A percentile compares a stretch with the other conserved stretches of the same genome.
Conservation (phyloP, 2,888 invertebrate species). For the Melipona bicolor region DNA sequence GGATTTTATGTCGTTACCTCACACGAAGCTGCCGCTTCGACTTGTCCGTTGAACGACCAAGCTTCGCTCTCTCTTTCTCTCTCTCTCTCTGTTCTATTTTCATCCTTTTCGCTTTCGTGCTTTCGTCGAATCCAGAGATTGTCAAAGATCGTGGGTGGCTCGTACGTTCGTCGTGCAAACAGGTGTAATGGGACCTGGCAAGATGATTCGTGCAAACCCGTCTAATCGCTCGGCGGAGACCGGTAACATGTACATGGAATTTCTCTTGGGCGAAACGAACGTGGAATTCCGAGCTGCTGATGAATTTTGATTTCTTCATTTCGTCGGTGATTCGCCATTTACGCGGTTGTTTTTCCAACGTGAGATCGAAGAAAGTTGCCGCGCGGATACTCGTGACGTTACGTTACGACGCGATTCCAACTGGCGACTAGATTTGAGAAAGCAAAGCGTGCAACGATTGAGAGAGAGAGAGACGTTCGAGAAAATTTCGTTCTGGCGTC, state of each 20-base stretch:
- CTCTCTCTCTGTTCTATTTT: background rate
- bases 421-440: constrained; percentile 21
- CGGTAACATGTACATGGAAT: constrained; percentile 41
- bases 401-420: constrained; percentile 9
- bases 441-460: constrained; percentile 17
- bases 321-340: no score
- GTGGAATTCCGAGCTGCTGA: background rate
- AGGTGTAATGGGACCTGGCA: constrained; percentile 72
- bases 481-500: constrained; percentile 19
- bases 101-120: constrained; percentile 15
- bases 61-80: constrained; percentile 2
- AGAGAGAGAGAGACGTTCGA: constrained; percentile 18
- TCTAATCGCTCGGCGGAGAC: constrained; percentile 61
- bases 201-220: constrained; percentile 72
- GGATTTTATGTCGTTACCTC: constrained; percentile 81
- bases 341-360: background rate
- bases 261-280: background rate
- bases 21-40: constrained; percentile 77
- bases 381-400: background rate
- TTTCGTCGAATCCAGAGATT: constrained; percentile 18
- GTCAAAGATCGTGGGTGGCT: constrained; percentile 68
- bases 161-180: constrained; percentile 70
- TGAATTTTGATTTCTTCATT: constrained; percentile 11
- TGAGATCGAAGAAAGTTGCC: constrained; percentile 1
- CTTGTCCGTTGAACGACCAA: constrained; percentile 61